phyloP scores from a whole-genome alignment of 2,888 invertebrate species.

The Hyalella azteca region DNA sequence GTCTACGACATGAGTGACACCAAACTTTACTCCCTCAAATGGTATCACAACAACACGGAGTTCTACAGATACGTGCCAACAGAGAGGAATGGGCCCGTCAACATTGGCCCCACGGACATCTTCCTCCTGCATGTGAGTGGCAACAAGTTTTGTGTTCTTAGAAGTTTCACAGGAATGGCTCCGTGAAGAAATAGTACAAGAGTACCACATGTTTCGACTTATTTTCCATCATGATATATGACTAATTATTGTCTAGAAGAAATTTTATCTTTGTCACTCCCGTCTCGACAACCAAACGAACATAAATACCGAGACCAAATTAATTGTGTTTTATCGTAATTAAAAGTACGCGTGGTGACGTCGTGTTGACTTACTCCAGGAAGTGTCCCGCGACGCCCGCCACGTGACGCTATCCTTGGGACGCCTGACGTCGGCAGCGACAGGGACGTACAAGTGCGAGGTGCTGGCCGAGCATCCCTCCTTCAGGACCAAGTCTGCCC shows the following conservation, averaged over 20 bases:
- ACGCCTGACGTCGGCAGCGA: slow-evolving; percentile 28
- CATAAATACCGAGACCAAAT: too few species aligned
- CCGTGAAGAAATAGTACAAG: too few species aligned
- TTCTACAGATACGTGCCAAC: slow-evolving; percentile 39
- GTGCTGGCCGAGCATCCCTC: slow-evolving; percentile 31
- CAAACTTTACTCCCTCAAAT: slow-evolving; percentile 29
- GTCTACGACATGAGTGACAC: slow-evolving; percentile 33
- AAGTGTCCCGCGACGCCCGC: slow-evolving; percentile 20
- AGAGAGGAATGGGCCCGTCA: slow-evolving; percentile 25
- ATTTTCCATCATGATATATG: too few species aligned
- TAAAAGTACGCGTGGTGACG: too few species aligned
- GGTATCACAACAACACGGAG: slow-evolving; percentile 40
- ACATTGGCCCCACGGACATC: slow-evolving; percentile 25
- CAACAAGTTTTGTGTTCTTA: neutral
- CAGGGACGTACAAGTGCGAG: slow-evolving; percentile 38
- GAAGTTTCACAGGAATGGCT: too few species aligned
- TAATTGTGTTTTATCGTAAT: too few species aligned
- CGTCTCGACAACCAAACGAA: too few species aligned
- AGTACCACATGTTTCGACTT: too few species aligned
- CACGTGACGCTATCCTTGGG: slow-evolving; percentile 25
- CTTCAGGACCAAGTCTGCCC: slow-evolving; percentile 30
- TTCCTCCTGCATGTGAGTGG: slow-evolving; percentile 24
- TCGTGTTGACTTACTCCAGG: slow-evolving; percentile 8
- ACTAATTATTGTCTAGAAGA: too few species aligned
- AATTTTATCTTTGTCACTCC: too few species aligned